Percentiles rank a stretch among this genome's conserved stretches.
Evolutionary conservation across 37 sponge, comb jelly and placozoan species (phyloP).

Genomic region (Chondrilla cf. caribensis): DNA sequence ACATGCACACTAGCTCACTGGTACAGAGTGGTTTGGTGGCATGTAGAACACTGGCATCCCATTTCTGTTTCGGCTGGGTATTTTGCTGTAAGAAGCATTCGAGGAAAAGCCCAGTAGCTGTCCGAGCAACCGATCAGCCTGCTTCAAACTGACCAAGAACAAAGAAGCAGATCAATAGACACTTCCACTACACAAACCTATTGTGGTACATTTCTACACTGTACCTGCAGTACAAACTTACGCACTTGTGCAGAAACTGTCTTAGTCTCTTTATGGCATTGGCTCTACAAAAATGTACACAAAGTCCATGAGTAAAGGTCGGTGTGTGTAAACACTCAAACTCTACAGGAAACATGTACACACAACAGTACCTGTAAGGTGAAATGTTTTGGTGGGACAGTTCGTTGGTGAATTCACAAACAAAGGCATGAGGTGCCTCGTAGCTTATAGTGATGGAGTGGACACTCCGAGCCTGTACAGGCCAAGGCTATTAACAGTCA

Average conservation of each 20-base stretch:
- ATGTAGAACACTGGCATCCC: constrained; percentile 78
- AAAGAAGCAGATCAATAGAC: neutral
- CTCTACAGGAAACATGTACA: neutral
- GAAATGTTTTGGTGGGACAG: constrained; percentile 7
- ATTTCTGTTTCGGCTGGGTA: constrained; percentile 51
- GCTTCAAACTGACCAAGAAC: constrained; percentile 30
- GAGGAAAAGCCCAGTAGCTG: constrained; percentile 68
- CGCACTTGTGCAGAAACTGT: constrained; percentile 24
- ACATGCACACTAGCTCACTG: constrained; percentile 27
- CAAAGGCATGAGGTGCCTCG: constrained; percentile 53
- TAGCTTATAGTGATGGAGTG: constrained; percentile 33
- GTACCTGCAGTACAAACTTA: too few species aligned
- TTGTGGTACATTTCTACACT: neutral
- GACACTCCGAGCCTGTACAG: neutral
- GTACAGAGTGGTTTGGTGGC: constrained; percentile 55
- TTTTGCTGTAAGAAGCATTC: constrained; percentile 34
- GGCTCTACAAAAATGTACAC: neutral
- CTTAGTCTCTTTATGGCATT: constrained; percentile 2
- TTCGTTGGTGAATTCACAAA: constrained; percentile 46
- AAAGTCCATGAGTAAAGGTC: neutral
- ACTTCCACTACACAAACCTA: neutral
- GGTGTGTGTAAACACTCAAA: neutral
- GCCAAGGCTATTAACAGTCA: neutral
- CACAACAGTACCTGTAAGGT: constrained; percentile 32
- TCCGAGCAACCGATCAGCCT: constrained; percentile 57